Base-by-base conservation (phyloP, 2,888 invertebrate genomes). In the Epinotia nisella region DNA sequence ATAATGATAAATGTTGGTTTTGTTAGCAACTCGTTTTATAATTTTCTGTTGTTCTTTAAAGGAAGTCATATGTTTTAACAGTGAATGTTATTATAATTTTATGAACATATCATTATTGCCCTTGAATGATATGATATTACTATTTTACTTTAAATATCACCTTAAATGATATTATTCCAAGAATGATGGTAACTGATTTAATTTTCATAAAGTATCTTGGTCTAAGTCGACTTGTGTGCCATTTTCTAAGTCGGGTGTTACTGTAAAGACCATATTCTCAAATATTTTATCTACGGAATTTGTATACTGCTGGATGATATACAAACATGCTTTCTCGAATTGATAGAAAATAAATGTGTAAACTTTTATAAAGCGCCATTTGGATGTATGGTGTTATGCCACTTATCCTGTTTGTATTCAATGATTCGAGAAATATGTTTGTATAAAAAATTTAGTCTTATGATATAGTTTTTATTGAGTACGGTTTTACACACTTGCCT, bases 21-120 rank as follows among this genome's bases (percentile, higher is more conserved):
- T 87, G 88, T 90, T 89, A 84, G 84, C 85, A 76, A 76, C 84
- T 86, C 21, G 85, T 86, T 86, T 88, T 85, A 83, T 87, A 85
- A 83, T 86, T 83, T 86, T 85, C 85, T 87, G 90, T 91, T 90
- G 84, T 88, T 89, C 81, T 83, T 83, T 83, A 82, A 85, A 84
- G 78, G 82, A 85, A 83, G 81, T 76, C 74, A 76, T 77, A 70
- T 75, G 74, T 76, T 73, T 74, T 72, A 72, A 67, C 67, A 62
- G 61, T 29, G 3, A 55, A 67, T 67, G 72, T 68, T 72, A 72
- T 68, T 24, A 67, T 68, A 67, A 68, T 68, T 72, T 68, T 72
- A 68, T 62, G 39, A 49, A 51, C 51, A 65, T 39, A 19, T 70
- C 66, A 60, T 67, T 55, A 71, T 66, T 65, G 41, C 53, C 53